phyloP scores from a whole-genome alignment of 2,797 vertebrate species.

The Pteronotus mesoamericanus region DNA sequence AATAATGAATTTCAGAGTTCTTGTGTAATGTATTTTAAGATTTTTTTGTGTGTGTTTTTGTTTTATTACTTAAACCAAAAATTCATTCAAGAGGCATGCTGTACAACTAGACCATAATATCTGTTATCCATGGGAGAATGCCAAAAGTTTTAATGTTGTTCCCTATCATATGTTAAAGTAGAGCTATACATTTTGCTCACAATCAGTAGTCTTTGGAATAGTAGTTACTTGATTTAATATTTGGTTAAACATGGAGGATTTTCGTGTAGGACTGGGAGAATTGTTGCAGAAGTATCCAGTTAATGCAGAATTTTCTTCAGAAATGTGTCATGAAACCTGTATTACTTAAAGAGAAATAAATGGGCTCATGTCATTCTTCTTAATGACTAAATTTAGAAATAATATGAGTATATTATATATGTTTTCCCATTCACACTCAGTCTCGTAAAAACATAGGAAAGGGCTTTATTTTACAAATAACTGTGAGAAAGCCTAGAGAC shows the following conservation, averaged over 20 bases:
- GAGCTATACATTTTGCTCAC: not conserved
- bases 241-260: not conserved
- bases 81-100: not conserved
- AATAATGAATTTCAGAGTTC: not conserved
- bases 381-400: not conserved
- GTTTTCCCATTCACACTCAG: not conserved
- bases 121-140: not conserved
- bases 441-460: not conserved
- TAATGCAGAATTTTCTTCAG: not conserved
- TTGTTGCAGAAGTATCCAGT: not conserved
- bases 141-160: not conserved
- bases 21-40: not conserved
- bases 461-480: not conserved
- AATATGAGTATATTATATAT: not conserved
- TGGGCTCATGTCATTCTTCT: not conserved
- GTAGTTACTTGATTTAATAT: not conserved
- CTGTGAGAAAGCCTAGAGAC: not conserved
- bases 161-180: not conserved
- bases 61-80: constrained; percentile 12
- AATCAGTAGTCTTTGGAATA: not conserved
- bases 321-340: not conserved
- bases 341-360: not conserved
- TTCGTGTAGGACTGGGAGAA: not conserved
- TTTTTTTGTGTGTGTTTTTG: not conserved
- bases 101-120: not conserved